These are phyloP conservation scores for Connochaetes taurinus DNA, from an alignment of 2,113 vertebrate species.

Conservation along the genomic window DNA sequence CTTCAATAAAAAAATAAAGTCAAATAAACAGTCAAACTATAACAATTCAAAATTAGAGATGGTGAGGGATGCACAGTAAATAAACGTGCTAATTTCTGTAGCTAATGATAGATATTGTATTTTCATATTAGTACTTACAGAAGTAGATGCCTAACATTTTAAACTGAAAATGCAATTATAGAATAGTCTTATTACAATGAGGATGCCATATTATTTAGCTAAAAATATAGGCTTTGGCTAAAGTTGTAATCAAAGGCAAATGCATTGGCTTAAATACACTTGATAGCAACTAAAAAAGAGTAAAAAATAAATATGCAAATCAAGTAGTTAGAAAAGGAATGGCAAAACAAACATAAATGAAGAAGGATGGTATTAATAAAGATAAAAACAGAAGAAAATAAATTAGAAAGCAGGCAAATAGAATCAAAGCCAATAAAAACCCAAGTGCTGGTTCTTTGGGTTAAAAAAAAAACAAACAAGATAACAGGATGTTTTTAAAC, in stretches of 20 bases:
- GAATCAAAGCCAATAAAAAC: neutral
- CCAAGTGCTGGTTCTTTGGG: neutral
- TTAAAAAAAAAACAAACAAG: neutral
- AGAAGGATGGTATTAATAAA: neutral
- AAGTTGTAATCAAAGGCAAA: slow-evolving; percentile 19
- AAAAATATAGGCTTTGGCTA: slow-evolving; percentile 7
- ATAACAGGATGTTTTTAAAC: neutral
- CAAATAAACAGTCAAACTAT: slow-evolving; percentile 15
- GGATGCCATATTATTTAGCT: neutral
- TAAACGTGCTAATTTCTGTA: neutral
- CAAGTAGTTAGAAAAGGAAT: neutral
- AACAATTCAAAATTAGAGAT: neutral
- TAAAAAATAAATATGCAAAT: neutral
- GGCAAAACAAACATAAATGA: neutral
- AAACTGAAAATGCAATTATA: slow-evolving; percentile 7
- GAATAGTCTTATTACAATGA: neutral
- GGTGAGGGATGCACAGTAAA: neutral
- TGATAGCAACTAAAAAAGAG: neutral
- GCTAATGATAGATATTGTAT: neutral
- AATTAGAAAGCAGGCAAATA: neutral
- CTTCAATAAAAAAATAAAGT: neutral
- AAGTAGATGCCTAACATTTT: slow-evolving; percentile 15
- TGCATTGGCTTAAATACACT: neutral
- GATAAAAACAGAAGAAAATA: slow-evolving; percentile 30
- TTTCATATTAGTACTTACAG: neutral